These are phyloP conservation scores for Cryptocephalus moraei DNA, from an alignment of 2,888 invertebrate genomes.

Conservation along the genomic window DNA sequence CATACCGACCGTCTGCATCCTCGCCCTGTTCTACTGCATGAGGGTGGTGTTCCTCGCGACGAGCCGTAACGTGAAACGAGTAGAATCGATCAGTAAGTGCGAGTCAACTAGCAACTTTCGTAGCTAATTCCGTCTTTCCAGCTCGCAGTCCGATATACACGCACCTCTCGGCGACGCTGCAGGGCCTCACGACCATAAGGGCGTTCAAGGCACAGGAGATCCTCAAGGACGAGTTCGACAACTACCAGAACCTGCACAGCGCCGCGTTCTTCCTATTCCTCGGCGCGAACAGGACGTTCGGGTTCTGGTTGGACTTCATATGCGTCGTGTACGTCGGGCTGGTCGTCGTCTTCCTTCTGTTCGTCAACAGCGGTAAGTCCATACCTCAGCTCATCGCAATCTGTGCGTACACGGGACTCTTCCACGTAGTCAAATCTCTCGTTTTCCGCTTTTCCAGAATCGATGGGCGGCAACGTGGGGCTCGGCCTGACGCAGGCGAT, in stretches of 20 bases:
- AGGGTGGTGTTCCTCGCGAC: slow-evolving; percentile 60
- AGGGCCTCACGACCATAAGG: slow-evolving; percentile 66
- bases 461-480: slow-evolving; percentile 34
- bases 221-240: slow-evolving; percentile 51
- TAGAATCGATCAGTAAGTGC: slow-evolving; percentile 56
- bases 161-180: slow-evolving; percentile 61
- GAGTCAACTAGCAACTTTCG: neutral
- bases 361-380: slow-evolving; percentile 45
- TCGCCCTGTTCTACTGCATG: slow-evolving; percentile 53
- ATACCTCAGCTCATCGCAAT: no score
- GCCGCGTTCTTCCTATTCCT: slow-evolving; percentile 62
- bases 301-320: slow-evolving; percentile 57
- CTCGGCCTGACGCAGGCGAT: slow-evolving; percentile 35
- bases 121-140: slow-evolving; percentile 36
- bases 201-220: slow-evolving; percentile 55
- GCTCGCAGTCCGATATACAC: slow-evolving; percentile 71
- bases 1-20: slow-evolving; percentile 55
- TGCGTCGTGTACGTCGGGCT: slow-evolving; percentile 52
- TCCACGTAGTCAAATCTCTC: no score
- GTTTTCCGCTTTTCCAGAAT: slow-evolving; percentile 18
- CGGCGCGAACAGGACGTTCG: slow-evolving; percentile 55
- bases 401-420: no score
- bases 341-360: slow-evolving; percentile 53
- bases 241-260: slow-evolving; percentile 54
- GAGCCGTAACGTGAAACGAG: slow-evolving; percentile 61